These are phyloP conservation scores for Aleiodes leptofemur DNA, from an alignment of 2,888 invertebrate species.

Conservation along the genomic window DNA sequence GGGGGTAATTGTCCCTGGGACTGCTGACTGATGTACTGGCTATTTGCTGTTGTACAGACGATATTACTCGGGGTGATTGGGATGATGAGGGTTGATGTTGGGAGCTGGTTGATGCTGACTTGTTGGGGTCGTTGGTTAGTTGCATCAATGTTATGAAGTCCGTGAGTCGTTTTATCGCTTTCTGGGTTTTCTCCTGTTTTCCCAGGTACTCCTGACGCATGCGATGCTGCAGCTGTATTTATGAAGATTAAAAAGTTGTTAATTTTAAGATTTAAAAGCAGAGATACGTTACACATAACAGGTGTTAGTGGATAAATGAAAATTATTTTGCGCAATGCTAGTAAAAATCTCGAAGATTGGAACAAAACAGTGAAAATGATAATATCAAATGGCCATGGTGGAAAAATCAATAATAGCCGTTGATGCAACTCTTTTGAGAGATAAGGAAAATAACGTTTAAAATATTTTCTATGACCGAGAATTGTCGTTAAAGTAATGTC, in stretches of 20 bases:
- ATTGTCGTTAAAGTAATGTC: no score
- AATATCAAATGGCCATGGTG: no score
- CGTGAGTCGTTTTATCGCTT: constrained; percentile 72
- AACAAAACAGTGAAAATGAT: no score
- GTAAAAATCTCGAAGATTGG: no score
- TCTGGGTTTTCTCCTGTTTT: constrained; percentile 73
- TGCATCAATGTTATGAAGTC: constrained; percentile 73
- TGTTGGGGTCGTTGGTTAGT: constrained; percentile 60
- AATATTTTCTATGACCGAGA: no score
- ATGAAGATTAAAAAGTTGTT: not conserved
- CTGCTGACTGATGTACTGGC: constrained; percentile 38
- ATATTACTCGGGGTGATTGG: constrained; percentile 65
- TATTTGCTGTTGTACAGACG: constrained; percentile 53
- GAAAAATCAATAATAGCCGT: no score
- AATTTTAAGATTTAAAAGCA: not conserved
- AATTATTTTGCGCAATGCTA: no score
- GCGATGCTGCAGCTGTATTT: constrained; percentile 68
- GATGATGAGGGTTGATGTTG: constrained; percentile 71
- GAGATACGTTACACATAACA: not conserved
- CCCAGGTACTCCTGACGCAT: constrained; percentile 70
- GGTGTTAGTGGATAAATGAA: no score
- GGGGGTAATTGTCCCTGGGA: constrained; percentile 54
- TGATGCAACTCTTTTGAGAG: no score
- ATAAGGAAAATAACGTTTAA: no score
- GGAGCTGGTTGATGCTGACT: constrained; percentile 66